Percentiles rank a stretch among this genome's conserved stretches.
Conservation (phyloP, 2,888 invertebrate genomes). For the Dynastes hyllus region DNA sequence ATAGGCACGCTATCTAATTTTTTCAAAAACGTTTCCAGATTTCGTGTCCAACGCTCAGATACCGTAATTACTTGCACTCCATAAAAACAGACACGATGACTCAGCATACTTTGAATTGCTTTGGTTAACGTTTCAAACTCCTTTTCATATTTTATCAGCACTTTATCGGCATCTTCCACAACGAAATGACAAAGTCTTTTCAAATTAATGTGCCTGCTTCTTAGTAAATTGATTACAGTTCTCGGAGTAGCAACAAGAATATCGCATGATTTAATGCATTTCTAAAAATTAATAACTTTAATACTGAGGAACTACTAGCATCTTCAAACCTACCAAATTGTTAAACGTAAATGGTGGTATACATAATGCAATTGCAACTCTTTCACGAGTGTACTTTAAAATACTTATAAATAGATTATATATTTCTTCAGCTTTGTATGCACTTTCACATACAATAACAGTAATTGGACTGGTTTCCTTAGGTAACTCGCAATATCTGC, state of each 20-base stretch:
- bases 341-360: slow-evolving; percentile 68
- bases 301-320: neutral
- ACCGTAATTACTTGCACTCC: slow-evolving; percentile 76
- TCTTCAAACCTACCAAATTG: slow-evolving; percentile 60
- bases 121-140: slow-evolving; percentile 71
- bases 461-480: slow-evolving; percentile 76
- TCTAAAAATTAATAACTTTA: slow-evolving; percentile 58
- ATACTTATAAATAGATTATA: slow-evolving; percentile 70
- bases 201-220: slow-evolving; percentile 74
- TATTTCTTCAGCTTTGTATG: slow-evolving; percentile 74
- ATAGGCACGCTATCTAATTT: slow-evolving; percentile 75
- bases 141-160: slow-evolving; percentile 74
- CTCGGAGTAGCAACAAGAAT: slow-evolving; percentile 82
- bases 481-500: slow-evolving; percentile 66
- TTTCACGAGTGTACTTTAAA: slow-evolving; percentile 67
- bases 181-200: slow-evolving; percentile 79
- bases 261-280: slow-evolving; percentile 74
- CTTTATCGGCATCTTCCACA: slow-evolving; percentile 81
- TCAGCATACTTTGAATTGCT: slow-evolving; percentile 71
- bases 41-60: slow-evolving; percentile 78
- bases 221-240: slow-evolving; percentile 72
- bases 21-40: slow-evolving; percentile 74
- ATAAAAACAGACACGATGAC: slow-evolving; percentile 70
- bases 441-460: slow-evolving; percentile 79
- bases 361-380: slow-evolving; percentile 69